Conservation (phyloP, 2,797 vertebrate species). For the Pagetopsis macropterus region DNA sequence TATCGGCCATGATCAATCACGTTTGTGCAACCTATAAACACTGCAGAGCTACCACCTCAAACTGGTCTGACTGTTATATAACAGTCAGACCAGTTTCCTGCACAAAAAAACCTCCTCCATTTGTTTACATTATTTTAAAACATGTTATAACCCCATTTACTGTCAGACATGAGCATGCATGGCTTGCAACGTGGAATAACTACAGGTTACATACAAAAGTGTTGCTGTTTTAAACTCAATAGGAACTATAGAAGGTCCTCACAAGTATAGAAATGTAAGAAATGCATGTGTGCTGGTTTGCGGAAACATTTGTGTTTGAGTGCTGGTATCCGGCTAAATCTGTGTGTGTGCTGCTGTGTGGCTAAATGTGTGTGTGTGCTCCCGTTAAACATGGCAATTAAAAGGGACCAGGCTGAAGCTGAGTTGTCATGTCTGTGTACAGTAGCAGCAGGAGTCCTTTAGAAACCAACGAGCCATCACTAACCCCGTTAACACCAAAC, state of each 20-base stretch:
- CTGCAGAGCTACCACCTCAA: neutral
- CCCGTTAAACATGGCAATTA: conserved; percentile 69
- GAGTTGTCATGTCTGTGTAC: conserved; percentile 83
- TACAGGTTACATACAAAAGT: neutral
- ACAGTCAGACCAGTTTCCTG: too few species aligned
- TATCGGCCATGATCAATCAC: neutral
- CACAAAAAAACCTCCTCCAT: neutral
- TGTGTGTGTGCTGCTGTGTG: neutral
- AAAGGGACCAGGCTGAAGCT: conserved; percentile 63
- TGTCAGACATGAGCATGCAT: neutral
- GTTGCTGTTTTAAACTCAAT: neutral
- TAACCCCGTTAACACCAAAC: conserved; percentile 95
- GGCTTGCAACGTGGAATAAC: neutral
- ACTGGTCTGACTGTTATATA: neutral
- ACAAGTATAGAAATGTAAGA: conserved; percentile 4
- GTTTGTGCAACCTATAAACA: neutral
- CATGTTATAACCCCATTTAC: neutral
- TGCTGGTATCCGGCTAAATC: neutral
- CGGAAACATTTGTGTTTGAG: neutral
- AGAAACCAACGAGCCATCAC: conserved; percentile 92
- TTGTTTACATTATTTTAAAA: neutral
- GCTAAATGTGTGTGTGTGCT: neutral
- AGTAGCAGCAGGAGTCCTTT: conserved; percentile 91
- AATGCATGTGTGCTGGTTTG: neutral
- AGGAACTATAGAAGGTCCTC: neutral